Base-by-base conservation (phyloP, 1,140 invertebrate species). In the Octopus sinensis region DNA sequence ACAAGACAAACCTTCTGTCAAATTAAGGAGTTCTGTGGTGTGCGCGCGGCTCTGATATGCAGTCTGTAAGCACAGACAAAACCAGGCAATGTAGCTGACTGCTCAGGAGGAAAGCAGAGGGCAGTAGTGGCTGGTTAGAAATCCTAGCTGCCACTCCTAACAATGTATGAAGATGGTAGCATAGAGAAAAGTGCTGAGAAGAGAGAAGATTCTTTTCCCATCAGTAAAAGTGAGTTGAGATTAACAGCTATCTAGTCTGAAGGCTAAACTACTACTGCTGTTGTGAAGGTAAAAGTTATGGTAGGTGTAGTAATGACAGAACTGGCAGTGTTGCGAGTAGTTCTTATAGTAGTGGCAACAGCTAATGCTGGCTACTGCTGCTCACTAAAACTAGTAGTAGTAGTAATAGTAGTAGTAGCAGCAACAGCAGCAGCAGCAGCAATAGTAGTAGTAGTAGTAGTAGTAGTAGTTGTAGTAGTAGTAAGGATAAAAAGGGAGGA, bases 1-100 rank as follows among this genome's bases (percentile, higher is more conserved):
- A 43, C 3, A 43, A 43, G 30, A 43, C 30, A 43, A 43, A 43
- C 30, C 30, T 43, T 43, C 30, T 43, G 30, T 43, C 30, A 43
- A 43, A 43, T 43, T 43, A 43, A 43, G 30, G 30, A 43, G 30
- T 43, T 43, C 30, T 43, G 30, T 43, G 3, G 30, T 43, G 30
- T 43, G 30, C 3, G 30, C 30, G 30, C 30, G 30, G 30, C 30
- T 43, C 30, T 43, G 30, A 43, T 13, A 23, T 73, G 68, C 68
- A 73, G 68, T 73, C 68, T 73, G 68, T 73, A 6, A 73, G 30
- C 17, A 62, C 56, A 62, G 56, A 62, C 56, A 62, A 62, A 73
- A 73, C 68, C 68, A 73, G 68, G 68, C 68, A 73, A 23, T 73
- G 68, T 73, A 23, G 68, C 30, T 73, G 68, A 73, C 68, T 73